Evolutionary conservation across 2,888 invertebrate species (phyloP).

Genomic region (Dyspetes luteomarginatus): DNA sequence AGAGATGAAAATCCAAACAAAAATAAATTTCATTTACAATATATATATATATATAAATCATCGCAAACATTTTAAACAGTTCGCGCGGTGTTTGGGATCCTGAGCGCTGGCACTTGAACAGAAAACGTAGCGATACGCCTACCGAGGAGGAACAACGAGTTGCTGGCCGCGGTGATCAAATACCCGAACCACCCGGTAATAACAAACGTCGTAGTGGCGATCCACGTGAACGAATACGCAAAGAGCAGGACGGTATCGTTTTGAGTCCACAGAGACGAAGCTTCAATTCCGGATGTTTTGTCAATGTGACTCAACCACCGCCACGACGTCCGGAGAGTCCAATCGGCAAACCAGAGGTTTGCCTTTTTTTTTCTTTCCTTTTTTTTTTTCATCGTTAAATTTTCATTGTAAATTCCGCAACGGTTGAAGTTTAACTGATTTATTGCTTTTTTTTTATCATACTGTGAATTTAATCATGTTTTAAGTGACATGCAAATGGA

Average conservation of each 20-base stretch:
- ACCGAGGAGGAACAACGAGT: conserved; percentile 86
- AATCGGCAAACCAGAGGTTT: conserved; percentile 81
- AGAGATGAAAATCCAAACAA: background rate
- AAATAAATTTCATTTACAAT: background rate
- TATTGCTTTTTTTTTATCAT: too few species aligned
- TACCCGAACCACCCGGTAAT: conserved; percentile 60
- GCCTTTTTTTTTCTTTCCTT: conserved; percentile 1
- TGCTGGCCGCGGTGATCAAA: conserved; percentile 78
- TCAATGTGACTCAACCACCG: conserved; percentile 82
- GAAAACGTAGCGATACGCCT: conserved; percentile 87
- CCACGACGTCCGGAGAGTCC: conserved; percentile 82
- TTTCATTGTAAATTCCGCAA: background rate
- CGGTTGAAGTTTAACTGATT: too few species aligned
- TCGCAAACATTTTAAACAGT: too few species aligned
- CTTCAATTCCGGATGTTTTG: conserved; percentile 94
- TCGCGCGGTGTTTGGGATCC: conserved; percentile 84
- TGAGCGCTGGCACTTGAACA: conserved; percentile 85
- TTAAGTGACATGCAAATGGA: too few species aligned
- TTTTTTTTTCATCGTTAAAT: background rate
- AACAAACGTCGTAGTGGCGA: conserved; percentile 86
- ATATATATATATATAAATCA: conserved; percentile 38
- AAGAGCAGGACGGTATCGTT: conserved; percentile 93
- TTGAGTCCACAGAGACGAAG: conserved; percentile 94
- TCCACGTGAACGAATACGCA: conserved; percentile 91
- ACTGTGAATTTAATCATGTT: too few species aligned